Percentiles rank a stretch among this genome's conserved stretches.
phyloP scores from a whole-genome alignment of 1,140 invertebrate species.

The Schmidtea mediterranea region DNA sequence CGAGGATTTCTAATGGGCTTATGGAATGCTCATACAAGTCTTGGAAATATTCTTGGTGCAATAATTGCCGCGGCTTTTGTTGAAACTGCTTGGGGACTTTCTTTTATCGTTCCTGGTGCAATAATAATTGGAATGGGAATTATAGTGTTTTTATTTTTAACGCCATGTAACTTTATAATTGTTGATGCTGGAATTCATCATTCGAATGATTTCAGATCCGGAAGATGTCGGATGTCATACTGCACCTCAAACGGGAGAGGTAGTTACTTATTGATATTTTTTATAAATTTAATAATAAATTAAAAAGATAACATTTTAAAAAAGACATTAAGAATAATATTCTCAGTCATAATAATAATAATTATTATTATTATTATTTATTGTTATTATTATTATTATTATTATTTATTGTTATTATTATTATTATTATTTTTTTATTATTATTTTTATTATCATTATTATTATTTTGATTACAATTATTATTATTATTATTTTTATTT shows the following conservation, averaged over 20 bases:
- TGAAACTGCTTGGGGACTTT: conserved; percentile 49
- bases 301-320: too few relatives aligned
- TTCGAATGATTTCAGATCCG: conserved; percentile 34
- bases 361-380: too few relatives aligned
- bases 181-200: neutral
- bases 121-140: conserved; percentile 36
- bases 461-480: too few relatives aligned
- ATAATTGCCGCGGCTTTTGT: conserved; percentile 58
- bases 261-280: neutral
- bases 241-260: conserved; percentile 6
- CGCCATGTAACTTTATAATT: conserved; percentile 22
- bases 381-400: too few relatives aligned
- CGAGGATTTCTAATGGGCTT: conserved; percentile 67
- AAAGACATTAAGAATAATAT: too few relatives aligned
- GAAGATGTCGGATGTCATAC: conserved; percentile 35
- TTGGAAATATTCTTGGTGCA: conserved; percentile 69
- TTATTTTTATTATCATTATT: too few relatives aligned
- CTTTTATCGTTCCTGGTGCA: conserved; percentile 54
- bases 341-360: too few relatives aligned
- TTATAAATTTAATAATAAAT: too few relatives aligned
- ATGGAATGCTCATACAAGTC: conserved; percentile 75
- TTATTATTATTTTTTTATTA: too few relatives aligned
- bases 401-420: too few relatives aligned
- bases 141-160: conserved; percentile 55
- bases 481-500: too few relatives aligned